Evolutionary conservation across 2,113 vertebrate species (phyloP).

Genomic region (Hassar affinis): DNA sequence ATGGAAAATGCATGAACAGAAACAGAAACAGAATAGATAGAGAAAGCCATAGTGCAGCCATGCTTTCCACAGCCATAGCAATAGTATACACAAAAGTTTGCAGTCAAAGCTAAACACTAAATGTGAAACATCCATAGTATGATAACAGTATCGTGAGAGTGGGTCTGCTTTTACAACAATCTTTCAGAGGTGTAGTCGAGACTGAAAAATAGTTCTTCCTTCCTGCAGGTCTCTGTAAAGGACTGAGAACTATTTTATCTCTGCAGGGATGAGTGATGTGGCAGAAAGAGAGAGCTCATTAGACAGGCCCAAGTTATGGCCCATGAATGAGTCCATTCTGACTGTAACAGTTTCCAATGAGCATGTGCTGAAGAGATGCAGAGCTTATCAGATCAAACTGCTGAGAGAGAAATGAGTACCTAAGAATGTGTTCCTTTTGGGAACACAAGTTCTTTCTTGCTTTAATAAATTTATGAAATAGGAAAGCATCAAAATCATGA

Average conservation of each 20-base stretch:
- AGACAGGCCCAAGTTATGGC: conserved; percentile 15
- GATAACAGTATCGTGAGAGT: conserved; percentile 23
- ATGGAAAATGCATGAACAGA: background rate
- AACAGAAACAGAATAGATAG: background rate
- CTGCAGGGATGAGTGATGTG: conserved; percentile 37
- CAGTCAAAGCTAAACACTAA: conserved; percentile 54
- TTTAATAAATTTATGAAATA: background rate
- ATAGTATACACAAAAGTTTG: conserved; percentile 24
- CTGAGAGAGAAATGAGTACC: conserved; percentile 36
- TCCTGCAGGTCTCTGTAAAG: conserved; percentile 57
- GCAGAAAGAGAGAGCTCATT: conserved; percentile 30
- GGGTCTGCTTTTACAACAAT: conserved; percentile 61
- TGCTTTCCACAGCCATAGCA: conserved; percentile 1
- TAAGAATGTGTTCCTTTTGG: background rate
- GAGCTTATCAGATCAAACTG: conserved; percentile 43
- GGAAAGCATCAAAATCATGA: background rate
- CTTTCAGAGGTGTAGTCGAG: conserved; percentile 40
- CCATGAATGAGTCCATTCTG: conserved; percentile 38
- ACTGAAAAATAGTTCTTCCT: conserved; percentile 56
- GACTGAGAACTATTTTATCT: conserved; percentile 53
- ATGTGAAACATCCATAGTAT: conserved; percentile 23
- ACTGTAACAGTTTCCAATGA: conserved; percentile 48
- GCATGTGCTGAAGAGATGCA: conserved; percentile 50
- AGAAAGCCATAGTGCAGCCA: background rate
- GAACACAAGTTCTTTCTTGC: background rate